Conservation (phyloP, 1,140 invertebrate species). For the Saxidomus purpurata region DNA sequence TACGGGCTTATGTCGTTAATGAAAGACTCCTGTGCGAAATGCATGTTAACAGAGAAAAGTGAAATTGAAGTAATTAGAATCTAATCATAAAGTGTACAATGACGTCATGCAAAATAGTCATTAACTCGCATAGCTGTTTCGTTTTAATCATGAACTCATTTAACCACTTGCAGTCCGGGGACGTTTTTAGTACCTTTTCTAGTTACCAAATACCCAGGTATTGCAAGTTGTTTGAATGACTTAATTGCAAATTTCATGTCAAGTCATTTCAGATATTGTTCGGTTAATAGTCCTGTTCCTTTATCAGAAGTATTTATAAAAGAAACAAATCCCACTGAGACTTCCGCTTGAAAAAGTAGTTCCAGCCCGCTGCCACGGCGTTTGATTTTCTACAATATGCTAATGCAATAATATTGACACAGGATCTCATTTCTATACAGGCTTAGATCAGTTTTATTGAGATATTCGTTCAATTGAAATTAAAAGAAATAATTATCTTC, state of each 20-base stretch:
- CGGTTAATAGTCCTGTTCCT: slow-evolving; percentile 52
- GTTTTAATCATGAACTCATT: slow-evolving; percentile 5
- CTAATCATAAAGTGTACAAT: slow-evolving; percentile 1
- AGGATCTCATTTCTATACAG: slow-evolving; percentile 60
- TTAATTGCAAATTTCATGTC: slow-evolving; percentile 63
- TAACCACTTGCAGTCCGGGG: slow-evolving; percentile 34
- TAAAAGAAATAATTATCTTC: slow-evolving; percentile 66
- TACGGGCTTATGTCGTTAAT: no score
- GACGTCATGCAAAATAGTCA: slow-evolving; percentile 10
- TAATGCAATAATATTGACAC: slow-evolving; percentile 65
- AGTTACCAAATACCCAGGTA: slow-evolving; percentile 10
- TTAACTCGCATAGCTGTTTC: not conserved
- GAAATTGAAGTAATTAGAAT: slow-evolving; percentile 20
- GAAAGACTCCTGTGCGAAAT: not conserved
- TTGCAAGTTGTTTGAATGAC: slow-evolving; percentile 21
- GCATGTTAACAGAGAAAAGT: not conserved
- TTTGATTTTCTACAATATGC: slow-evolving; percentile 60
- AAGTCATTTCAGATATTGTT: slow-evolving; percentile 57
- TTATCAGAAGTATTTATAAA: slow-evolving; percentile 49
- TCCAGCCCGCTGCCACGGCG: slow-evolving; percentile 12
- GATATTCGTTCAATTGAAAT: slow-evolving; percentile 65
- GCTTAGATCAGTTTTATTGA: slow-evolving; percentile 59
- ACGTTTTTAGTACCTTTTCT: slow-evolving; percentile 16
- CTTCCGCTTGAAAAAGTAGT: slow-evolving; percentile 56
- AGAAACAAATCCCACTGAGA: slow-evolving; percentile 58